A percentile compares a stretch with the other conserved stretches of the same genome.
Conservation (phyloP, 2,888 invertebrate genomes). For the Lepidochitona cinerea region DNA sequence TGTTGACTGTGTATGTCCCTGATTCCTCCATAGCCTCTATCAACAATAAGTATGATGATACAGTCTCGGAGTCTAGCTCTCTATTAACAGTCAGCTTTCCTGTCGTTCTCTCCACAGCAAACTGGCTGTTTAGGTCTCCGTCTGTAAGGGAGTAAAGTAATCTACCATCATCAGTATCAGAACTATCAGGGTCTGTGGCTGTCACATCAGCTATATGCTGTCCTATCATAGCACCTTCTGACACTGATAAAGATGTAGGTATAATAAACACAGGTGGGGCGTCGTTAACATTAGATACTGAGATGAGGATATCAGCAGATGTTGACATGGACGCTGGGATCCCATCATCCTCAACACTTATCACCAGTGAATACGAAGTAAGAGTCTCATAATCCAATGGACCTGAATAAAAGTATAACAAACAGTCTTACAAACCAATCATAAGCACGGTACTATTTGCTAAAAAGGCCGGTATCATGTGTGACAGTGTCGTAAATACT, state of each 20-base stretch:
- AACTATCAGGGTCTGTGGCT: constrained; percentile 46
- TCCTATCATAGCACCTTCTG: constrained; percentile 15
- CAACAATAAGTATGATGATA: constrained; percentile 5
- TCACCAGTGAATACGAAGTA: constrained; percentile 11
- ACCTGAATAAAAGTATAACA: background rate
- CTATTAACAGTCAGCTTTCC: constrained; percentile 14
- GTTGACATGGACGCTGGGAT: constrained; percentile 19
- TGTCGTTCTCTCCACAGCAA: constrained; percentile 29
- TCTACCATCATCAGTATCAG: constrained; percentile 34
- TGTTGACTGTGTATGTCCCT: constrained; percentile 33
- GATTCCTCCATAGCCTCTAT: constrained; percentile 31
- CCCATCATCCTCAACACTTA: constrained; percentile 13
- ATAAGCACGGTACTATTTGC: too few species aligned
- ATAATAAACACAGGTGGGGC: constrained; percentile 39
- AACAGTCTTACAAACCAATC: too few species aligned
- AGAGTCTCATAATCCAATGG: constrained; percentile 5
- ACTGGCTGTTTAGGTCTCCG: constrained; percentile 42
- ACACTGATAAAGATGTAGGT: constrained; percentile 25
- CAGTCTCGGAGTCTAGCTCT: constrained; percentile 15
- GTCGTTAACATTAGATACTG: constrained; percentile 48
- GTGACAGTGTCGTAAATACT: too few species aligned
- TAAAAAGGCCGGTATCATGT: too few species aligned
- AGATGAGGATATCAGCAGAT: constrained; percentile 36
- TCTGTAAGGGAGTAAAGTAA: constrained; percentile 39
- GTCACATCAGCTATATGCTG: constrained; percentile 27